Conservation (phyloP, 2,888 invertebrate genomes). For the Pachydiplax longipennis region DNA sequence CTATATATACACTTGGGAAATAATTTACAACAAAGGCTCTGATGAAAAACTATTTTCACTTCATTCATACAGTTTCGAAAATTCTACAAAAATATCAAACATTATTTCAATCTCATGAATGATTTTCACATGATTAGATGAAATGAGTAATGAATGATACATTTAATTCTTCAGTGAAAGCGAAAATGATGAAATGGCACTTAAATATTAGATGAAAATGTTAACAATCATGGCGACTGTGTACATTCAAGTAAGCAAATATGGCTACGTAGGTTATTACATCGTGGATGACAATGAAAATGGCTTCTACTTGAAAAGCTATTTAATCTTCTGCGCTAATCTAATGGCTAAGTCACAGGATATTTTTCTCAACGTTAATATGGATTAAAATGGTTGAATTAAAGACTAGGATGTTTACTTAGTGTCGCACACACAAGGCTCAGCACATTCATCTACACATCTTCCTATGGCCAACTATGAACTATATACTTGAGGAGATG, state of each 20-base stretch:
- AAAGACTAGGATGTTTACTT: not conserved
- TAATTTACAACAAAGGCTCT: not conserved
- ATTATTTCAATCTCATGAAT: not conserved
- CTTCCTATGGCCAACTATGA: not conserved
- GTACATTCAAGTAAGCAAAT: not conserved
- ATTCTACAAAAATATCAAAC: not conserved
- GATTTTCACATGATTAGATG: not conserved
- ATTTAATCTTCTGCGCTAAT: not conserved
- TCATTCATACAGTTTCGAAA: not conserved
- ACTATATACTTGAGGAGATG: not conserved
- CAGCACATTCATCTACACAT: constrained; percentile 14
- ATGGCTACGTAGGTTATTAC: not conserved
- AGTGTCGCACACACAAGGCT: not conserved
- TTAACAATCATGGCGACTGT: not conserved
- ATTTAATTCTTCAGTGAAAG: not conserved
- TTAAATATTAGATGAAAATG: not conserved
- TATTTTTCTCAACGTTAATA: not conserved
- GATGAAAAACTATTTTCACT: not conserved
- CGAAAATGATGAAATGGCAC: not conserved
- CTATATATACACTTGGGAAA: not conserved
- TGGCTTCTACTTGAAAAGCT: not conserved
- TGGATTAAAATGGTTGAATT: not conserved
- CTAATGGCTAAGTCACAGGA: constrained; percentile 3
- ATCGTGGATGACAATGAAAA: not conserved
- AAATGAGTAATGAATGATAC: not conserved